phyloP scores from a whole-genome alignment of 2,888 invertebrate species.

The Cybosia mesomella region DNA sequence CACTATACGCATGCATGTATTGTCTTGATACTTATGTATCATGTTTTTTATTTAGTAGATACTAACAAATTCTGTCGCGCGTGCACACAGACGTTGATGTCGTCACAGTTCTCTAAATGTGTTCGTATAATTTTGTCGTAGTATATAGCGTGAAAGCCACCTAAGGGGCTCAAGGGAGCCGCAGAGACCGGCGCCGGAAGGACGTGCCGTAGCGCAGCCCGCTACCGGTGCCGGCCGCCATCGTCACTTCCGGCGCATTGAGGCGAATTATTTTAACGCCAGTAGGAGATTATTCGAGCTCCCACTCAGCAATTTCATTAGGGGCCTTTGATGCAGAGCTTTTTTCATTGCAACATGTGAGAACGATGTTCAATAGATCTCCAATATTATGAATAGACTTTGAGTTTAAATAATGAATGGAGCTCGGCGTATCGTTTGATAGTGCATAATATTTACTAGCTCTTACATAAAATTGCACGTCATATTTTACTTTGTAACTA shows the following conservation, averaged over 20 bases:
- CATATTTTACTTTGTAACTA: background rate
- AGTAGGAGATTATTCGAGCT: constrained; percentile 58
- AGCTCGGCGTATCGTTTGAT: constrained; percentile 24
- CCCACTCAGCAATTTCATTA: constrained; percentile 66
- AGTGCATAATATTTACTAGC: constrained; percentile 17
- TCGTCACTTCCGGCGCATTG: constrained; percentile 67
- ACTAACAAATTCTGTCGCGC: constrained; percentile 21
- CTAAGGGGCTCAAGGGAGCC: constrained; percentile 63
- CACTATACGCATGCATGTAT: background rate
- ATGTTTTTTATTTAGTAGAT: background rate
- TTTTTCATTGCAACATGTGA: constrained; percentile 55
- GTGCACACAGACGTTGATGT: constrained; percentile 26
- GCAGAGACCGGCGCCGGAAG: constrained; percentile 65
- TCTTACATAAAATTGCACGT: constrained; percentile 23
- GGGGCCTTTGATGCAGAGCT: constrained; percentile 60
- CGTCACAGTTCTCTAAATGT: constrained; percentile 53
- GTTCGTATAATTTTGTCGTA: constrained; percentile 62
- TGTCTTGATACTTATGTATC: background rate
- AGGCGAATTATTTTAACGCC: constrained; percentile 71
- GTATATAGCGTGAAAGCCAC: constrained; percentile 60
- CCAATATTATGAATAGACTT: constrained; percentile 48
- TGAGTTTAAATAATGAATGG: constrained; percentile 40
- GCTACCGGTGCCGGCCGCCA: constrained; percentile 63
- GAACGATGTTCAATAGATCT: constrained; percentile 54
- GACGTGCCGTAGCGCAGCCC: constrained; percentile 67